Percentiles rank a stretch among this genome's conserved stretches.
phyloP scores from a whole-genome alignment of 1,140 invertebrate species.

The Pantala flavescens region DNA sequence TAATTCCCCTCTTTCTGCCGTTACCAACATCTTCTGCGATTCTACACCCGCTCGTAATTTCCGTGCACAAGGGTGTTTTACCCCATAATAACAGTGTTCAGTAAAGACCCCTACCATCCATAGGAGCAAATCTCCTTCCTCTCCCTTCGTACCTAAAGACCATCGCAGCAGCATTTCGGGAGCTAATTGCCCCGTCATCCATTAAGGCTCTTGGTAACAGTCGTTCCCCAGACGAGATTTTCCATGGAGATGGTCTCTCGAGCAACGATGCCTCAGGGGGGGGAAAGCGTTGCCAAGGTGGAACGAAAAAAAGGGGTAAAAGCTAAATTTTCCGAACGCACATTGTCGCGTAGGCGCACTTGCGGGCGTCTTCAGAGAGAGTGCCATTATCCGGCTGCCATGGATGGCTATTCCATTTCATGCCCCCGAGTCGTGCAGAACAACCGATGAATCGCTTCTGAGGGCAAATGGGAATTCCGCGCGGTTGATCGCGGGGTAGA shows the following conservation, averaged over 20 bases:
- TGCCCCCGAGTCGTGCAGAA: too few species aligned
- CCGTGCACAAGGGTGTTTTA: too few species aligned
- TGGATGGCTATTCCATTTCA: background rate
- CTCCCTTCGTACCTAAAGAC: background rate
- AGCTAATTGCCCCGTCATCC: conserved; percentile 3
- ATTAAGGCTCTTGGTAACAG: background rate
- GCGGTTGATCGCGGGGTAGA: too few species aligned
- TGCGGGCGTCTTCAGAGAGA: background rate
- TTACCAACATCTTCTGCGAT: too few species aligned
- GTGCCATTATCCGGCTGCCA: background rate
- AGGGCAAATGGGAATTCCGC: too few species aligned
- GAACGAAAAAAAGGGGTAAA: background rate
- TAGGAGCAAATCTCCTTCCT: too few species aligned
- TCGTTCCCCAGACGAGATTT: background rate
- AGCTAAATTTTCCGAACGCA: background rate
- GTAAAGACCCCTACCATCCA: too few species aligned
- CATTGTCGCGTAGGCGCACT: background rate
- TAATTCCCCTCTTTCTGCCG: too few species aligned
- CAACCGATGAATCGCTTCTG: too few species aligned
- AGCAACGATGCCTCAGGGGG: background rate
- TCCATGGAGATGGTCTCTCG: background rate
- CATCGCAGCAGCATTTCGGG: background rate
- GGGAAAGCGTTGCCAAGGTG: background rate
- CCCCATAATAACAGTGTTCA: too few species aligned
- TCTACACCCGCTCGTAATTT: too few species aligned